phyloP scores from a whole-genome alignment of 2,888 invertebrate genomes.

The Argyra leucocephala region DNA sequence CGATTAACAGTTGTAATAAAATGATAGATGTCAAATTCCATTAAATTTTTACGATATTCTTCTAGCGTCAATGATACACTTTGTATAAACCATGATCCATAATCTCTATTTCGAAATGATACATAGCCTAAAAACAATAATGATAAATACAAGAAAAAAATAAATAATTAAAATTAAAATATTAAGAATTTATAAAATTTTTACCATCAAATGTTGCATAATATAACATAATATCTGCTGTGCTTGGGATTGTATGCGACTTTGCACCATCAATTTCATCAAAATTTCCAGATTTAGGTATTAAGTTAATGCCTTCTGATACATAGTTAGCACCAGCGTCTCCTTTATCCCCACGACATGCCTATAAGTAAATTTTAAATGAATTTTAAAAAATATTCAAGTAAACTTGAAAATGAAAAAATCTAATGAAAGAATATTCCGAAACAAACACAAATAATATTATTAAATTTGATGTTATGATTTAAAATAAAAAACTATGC shows the following conservation, averaged over 20 bases:
- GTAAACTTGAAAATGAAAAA: too few relatives aligned
- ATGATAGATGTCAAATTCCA: slow-evolving; percentile 49
- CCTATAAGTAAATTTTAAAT: too few relatives aligned
- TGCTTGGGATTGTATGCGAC: slow-evolving; percentile 54
- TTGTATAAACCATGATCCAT: slow-evolving; percentile 67
- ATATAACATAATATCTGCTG: slow-evolving; percentile 60
- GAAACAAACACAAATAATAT: too few relatives aligned
- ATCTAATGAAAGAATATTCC: too few relatives aligned
- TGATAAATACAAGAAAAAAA: background rate
- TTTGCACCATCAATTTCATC: slow-evolving; percentile 28
- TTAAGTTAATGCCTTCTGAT: slow-evolving; percentile 26
- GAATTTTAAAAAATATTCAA: too few relatives aligned
- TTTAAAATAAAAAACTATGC: too few relatives aligned
- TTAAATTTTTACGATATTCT: slow-evolving; percentile 35
- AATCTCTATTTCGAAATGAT: slow-evolving; percentile 56
- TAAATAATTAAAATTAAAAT: background rate
- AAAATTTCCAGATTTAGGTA: slow-evolving; percentile 31
- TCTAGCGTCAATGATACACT: slow-evolving; percentile 51
- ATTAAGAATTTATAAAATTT: slow-evolving; percentile 6
- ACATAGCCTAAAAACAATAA: slow-evolving; percentile 45
- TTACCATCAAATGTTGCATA: slow-evolving; percentile 62
- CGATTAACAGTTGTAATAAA: slow-evolving; percentile 54
- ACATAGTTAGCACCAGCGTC: slow-evolving; percentile 41
- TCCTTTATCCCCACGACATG: slow-evolving; percentile 50
- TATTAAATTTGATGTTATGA: too few relatives aligned